A percentile compares a stretch with the other conserved stretches of the same genome.
These are phyloP conservation scores for Protonibea diacanthus DNA, from an alignment of 2,797 vertebrate genomes.

Conservation along the genomic window DNA sequence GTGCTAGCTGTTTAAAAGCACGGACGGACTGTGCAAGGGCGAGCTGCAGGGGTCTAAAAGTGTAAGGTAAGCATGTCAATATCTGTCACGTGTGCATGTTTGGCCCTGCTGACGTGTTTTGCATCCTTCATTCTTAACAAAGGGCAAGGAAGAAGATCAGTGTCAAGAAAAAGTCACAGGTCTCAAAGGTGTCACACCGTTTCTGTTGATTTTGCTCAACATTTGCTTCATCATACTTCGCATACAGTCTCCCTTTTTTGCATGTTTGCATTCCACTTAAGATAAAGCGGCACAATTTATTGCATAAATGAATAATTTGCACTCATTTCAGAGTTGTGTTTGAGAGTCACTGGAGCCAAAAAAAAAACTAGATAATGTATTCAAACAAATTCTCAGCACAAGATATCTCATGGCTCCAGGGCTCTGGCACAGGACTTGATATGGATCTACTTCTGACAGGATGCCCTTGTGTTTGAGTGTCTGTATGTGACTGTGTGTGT, in stretches of 20 bases:
- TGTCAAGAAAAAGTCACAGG: not conserved
- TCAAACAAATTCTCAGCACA: conserved; percentile 52
- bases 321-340: conserved; percentile 46
- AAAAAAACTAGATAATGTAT: conserved; percentile 55
- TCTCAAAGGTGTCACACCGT: not conserved
- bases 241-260: not conserved
- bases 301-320: conserved; percentile 50
- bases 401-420: conserved; percentile 62
- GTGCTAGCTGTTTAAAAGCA: conserved; percentile 32
- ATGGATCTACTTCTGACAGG: conserved; percentile 75
- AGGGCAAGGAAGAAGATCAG: not conserved
- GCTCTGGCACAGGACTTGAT: conserved; percentile 64
- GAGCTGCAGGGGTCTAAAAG: conserved; percentile 44
- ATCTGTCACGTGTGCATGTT: conserved; percentile 45
- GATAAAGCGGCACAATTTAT: conserved; percentile 33
- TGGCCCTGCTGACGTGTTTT: conserved; percentile 39
- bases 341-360: conserved; percentile 45
- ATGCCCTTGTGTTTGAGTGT: conserved; percentile 53
- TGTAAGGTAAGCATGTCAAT: conserved; percentile 70
- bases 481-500: conserved; percentile 25
- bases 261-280: not conserved
- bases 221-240: not conserved
- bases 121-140: conserved; percentile 4
- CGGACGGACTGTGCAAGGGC: conserved; percentile 50
- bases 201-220: not conserved